Evolutionary conservation across 2,888 invertebrate genomes (phyloP).

Genomic region (Diplolepis rosae): DNA sequence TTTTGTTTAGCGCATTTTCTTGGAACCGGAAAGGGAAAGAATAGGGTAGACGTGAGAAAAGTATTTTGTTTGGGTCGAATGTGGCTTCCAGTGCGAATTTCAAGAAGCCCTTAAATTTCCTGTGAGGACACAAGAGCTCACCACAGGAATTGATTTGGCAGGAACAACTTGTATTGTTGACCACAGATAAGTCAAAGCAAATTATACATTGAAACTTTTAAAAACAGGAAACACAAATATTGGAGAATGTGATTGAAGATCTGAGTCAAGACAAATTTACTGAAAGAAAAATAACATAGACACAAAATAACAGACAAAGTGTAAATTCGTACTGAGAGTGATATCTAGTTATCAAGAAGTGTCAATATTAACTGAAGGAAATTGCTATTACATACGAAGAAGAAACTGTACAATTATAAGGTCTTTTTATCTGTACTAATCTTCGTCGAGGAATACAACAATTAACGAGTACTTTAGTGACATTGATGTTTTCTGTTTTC

Average conservation of each 20-base stretch:
- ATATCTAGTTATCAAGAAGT: background rate
- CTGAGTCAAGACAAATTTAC: background rate
- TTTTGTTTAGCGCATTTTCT: background rate
- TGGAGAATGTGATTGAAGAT: background rate
- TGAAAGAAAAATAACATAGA: background rate
- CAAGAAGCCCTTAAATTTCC: constrained; percentile 29
- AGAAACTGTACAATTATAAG: no score
- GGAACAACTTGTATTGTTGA: background rate
- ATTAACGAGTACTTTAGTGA: background rate
- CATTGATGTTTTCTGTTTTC: background rate
- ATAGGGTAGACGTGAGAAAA: constrained; percentile 27
- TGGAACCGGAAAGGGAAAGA: constrained; percentile 14
- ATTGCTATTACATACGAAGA: no score
- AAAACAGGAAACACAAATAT: background rate
- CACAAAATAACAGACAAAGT: background rate
- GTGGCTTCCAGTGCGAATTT: constrained; percentile 30
- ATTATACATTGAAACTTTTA: background rate
- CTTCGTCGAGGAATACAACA: background rate
- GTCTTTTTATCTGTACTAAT: background rate
- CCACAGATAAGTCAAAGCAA: constrained; percentile 16
- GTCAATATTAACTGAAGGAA: background rate
- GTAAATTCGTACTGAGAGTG: background rate
- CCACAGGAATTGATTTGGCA: constrained; percentile 24
- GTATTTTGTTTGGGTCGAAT: constrained; percentile 20
- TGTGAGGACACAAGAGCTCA: constrained; percentile 11